Evolutionary conservation across 2,113 vertebrate genomes (phyloP).

Genomic region (Macroglossus sobrinus): DNA sequence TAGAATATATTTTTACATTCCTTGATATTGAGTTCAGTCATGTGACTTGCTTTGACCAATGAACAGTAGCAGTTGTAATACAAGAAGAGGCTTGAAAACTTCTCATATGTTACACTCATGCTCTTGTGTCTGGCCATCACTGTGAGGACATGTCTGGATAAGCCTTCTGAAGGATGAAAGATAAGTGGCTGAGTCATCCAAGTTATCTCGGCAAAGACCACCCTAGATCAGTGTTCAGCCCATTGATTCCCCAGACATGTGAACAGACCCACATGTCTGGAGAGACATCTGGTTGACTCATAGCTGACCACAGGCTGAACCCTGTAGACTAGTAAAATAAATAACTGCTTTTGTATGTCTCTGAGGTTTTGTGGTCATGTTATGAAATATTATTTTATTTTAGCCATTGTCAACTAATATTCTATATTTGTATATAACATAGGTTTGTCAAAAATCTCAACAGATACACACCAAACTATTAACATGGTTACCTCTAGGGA

Average conservation of each 20-base stretch:
- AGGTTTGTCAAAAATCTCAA: not conserved
- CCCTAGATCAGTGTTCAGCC: not conserved
- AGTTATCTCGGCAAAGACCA: not conserved
- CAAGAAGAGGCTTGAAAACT: not conserved
- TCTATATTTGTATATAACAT: not conserved
- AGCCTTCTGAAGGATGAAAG: not conserved
- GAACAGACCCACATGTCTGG: not conserved
- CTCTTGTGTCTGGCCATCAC: not conserved
- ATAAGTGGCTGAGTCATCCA: not conserved
- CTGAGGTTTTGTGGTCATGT: conserved; percentile 24
- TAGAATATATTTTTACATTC: not conserved
- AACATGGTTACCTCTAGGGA: not conserved
- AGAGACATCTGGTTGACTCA: not conserved
- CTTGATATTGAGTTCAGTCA: not conserved
- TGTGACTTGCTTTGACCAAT: not conserved
- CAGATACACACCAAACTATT: not conserved
- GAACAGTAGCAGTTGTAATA: not conserved
- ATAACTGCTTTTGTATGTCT: not conserved
- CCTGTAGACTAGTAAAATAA: not conserved
- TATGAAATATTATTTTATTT: conserved; percentile 6
- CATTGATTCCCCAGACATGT: not conserved
- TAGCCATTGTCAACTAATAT: not conserved
- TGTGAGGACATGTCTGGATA: not conserved
- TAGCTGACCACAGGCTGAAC: not conserved
- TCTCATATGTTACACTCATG: not conserved